Evolutionary conservation across 2,888 invertebrate genomes (phyloP).

Genomic region (Chelonus formosanus): DNA sequence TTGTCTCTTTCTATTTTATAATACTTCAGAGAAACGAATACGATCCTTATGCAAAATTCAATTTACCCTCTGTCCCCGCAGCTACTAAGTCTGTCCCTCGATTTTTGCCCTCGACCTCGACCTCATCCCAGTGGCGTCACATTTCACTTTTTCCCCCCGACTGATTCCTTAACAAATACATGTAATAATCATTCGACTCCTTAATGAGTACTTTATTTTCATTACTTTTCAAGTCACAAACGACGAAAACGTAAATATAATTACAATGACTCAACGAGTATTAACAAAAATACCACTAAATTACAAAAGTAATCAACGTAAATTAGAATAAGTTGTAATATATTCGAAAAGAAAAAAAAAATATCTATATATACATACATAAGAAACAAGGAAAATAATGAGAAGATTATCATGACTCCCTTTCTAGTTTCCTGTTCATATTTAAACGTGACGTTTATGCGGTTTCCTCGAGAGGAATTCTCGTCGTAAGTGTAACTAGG

Average conservation of each 20-base stretch:
- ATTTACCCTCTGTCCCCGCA: slow-evolving; percentile 26
- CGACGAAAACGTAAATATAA: background rate
- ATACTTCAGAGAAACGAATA: background rate
- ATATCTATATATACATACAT: no score
- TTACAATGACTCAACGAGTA: background rate
- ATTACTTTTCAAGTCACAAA: slow-evolving; percentile 1
- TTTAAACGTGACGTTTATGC: slow-evolving; percentile 16
- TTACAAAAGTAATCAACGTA: no score
- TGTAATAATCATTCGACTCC: slow-evolving; percentile 5
- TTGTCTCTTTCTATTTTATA: no score
- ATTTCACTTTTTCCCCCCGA: slow-evolving; percentile 11
- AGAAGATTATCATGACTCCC: background rate
- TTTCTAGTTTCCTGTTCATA: slow-evolving; percentile 13
- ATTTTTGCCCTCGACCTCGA: slow-evolving; percentile 46
- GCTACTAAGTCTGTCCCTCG: slow-evolving; percentile 37
- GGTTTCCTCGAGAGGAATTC: slow-evolving; percentile 22
- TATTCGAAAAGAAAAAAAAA: no score
- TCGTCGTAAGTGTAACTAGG: slow-evolving; percentile 52
- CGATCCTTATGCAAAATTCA: slow-evolving; percentile 35
- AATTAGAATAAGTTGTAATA: no score
- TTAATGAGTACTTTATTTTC: slow-evolving; percentile 16
- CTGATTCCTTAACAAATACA: background rate
- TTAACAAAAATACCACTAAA: no score
- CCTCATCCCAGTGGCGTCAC: slow-evolving; percentile 41
- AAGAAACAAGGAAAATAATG: background rate